These are phyloP conservation scores for Petaurus breviceps DNA, from an alignment of 2,113 vertebrate genomes.

Conservation along the genomic window DNA sequence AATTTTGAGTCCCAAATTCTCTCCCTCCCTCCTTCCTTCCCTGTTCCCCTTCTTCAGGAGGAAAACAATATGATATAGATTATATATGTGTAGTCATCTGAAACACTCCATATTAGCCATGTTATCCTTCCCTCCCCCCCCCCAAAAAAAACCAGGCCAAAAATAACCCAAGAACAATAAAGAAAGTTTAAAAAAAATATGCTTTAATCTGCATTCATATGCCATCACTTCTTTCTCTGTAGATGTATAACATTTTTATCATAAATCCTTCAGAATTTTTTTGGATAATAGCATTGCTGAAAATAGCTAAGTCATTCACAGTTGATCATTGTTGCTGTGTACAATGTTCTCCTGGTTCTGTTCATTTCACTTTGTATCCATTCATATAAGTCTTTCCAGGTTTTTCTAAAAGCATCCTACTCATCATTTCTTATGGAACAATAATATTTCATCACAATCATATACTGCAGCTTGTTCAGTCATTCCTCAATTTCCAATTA, in stretches of 20 bases:
- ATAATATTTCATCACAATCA: neutral
- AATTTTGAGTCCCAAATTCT: no score
- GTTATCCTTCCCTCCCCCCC: neutral
- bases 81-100: no score
- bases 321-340: neutral
- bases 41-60: no score
- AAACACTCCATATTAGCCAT: neutral
- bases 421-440: neutral
- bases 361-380: neutral
- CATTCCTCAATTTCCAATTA: neutral
- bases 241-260: neutral
- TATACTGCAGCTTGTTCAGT: neutral
- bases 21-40: no score
- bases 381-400: neutral
- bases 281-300: neutral
- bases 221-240: neutral
- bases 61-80: no score
- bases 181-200: neutral
- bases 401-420: neutral
- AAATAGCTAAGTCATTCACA: neutral
- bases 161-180: neutral
- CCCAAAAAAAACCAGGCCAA: neutral
- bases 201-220: neutral
- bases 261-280: neutral
- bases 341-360: neutral